Evolutionary conservation across 2,113 vertebrate genomes (phyloP).

Genomic region (Scalopus aquaticus): DNA sequence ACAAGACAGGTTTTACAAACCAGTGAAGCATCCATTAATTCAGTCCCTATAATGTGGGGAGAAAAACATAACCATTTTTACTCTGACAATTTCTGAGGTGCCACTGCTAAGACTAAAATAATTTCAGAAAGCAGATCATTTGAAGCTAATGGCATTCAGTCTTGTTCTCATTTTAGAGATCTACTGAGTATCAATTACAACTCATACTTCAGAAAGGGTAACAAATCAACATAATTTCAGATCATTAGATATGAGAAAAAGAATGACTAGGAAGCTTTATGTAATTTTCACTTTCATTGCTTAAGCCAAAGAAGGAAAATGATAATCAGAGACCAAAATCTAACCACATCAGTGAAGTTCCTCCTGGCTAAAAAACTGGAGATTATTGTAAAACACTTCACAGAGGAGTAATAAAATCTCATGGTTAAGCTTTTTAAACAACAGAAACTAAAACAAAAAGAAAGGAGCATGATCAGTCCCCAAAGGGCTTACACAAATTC

Average conservation of each 20-base stretch:
- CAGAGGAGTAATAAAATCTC: conserved; percentile 59
- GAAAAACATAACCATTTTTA: conserved; percentile 26
- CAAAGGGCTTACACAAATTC: conserved; percentile 43
- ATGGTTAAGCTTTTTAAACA: conserved; percentile 76
- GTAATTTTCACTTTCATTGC: conserved; percentile 45
- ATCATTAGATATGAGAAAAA: neutral
- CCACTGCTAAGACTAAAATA: conserved; percentile 53
- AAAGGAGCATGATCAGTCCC: conserved; percentile 36
- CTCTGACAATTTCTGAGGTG: neutral
- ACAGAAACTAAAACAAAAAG: conserved; percentile 66
- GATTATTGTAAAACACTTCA: conserved; percentile 73
- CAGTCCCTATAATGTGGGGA: neutral
- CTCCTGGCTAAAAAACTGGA: conserved; percentile 61
- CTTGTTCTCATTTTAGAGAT: conserved; percentile 60
- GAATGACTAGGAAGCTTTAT: conserved; percentile 48
- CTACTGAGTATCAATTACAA: conserved; percentile 48
- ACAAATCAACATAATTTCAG: conserved; percentile 33
- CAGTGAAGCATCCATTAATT: neutral
- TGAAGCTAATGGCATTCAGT: conserved; percentile 25
- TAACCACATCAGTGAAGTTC: conserved; percentile 18
- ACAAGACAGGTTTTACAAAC: neutral
- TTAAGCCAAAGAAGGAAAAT: conserved; percentile 48
- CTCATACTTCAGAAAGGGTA: conserved; percentile 40
- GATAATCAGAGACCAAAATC: conserved; percentile 39
- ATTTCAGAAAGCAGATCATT: conserved; percentile 51